Evolutionary conservation across 2,113 vertebrate genomes (phyloP), one percentile per base, ranked within the genome.

Genomic region (Illadopsis cleaveri): DNA sequence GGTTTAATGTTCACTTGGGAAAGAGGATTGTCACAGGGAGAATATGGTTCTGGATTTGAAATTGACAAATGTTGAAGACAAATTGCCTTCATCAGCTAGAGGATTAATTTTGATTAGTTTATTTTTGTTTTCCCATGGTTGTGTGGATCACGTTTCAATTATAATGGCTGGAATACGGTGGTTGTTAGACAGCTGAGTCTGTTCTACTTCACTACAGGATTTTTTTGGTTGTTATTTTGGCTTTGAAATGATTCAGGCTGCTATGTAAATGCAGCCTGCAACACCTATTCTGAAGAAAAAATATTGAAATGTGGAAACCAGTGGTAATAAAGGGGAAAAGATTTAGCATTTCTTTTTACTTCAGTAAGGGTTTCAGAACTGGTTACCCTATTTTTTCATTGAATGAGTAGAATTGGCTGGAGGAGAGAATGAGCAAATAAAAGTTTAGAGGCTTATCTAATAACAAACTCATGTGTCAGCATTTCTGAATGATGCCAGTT

Each of bases 251-350:
- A 64, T 79, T 62, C 24, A 62, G 21, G 8, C 8, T 78, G 6
- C 62, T 84, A 66, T 84, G 78, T 25, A 78, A 77, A 86, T 71
- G 6, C 25, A 33, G 8, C 1, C 5, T 58, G 33, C 11, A 13
- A 12, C 3, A 21, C 24, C 7, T 65, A 2, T 61, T 61, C n/a
- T 69, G 28, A 87, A 82, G 31, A 79, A 65, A 68, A 84, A 16
- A 0, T 27, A 40, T 7, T 56, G 8, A 60, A 79, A 64, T 44
- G 2, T 54, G 21, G 17, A 23, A 85, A 38, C 0, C 1, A 44
- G 10, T 15, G 19, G 50, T n/a, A 76, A 33, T 21, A 54, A 48
- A 70, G 6, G 44, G 7, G 7, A 84, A 65, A 35, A 79, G 3
- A 48, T 61, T 69, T 69, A 96, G 8, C 16, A 85, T 1, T 57